Conservation (phyloP, 1,140 invertebrate genomes). For the Amyelois transitella region DNA sequence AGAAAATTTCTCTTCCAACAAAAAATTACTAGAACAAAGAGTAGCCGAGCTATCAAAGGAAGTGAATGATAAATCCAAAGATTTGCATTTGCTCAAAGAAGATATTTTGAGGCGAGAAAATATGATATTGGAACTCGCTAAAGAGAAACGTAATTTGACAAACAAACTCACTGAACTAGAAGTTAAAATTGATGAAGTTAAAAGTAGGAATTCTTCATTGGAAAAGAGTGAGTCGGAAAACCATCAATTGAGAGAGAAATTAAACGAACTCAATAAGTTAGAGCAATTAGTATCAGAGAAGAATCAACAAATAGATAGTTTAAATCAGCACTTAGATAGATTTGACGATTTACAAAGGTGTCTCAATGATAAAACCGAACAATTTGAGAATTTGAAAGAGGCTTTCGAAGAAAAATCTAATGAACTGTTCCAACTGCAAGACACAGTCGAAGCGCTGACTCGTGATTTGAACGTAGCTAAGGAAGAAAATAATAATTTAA, state of each 20-base stretch:
- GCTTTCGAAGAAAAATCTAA: slow-evolving; percentile 60
- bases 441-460: slow-evolving; percentile 54
- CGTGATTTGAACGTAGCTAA: slow-evolving; percentile 58
- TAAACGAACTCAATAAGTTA: slow-evolving; percentile 53
- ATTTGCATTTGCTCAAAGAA: slow-evolving; percentile 75
- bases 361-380: slow-evolving; percentile 65
- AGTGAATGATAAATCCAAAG: slow-evolving; percentile 73
- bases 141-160: slow-evolving; percentile 74
- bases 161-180: slow-evolving; percentile 63
- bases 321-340: slow-evolving; percentile 69
- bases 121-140: slow-evolving; percentile 76
- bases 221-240: slow-evolving; percentile 57
- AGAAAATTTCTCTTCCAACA: slow-evolving; percentile 71
- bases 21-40: slow-evolving; percentile 75
- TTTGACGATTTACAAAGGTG: slow-evolving; percentile 64
- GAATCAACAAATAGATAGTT: slow-evolving; percentile 71
- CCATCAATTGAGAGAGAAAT: slow-evolving; percentile 54
- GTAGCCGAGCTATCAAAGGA: slow-evolving; percentile 74
- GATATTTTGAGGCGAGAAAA: slow-evolving; percentile 77
- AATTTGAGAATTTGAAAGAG: slow-evolving; percentile 56
- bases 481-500: slow-evolving; percentile 56
- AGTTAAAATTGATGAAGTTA: slow-evolving; percentile 54
- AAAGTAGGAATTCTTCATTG: slow-evolving; percentile 41
- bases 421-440: slow-evolving; percentile 56
- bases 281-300: slow-evolving; percentile 69